Evolutionary conservation across 2,113 vertebrate species (phyloP).

Genomic region (Myrmecobius fasciatus): DNA sequence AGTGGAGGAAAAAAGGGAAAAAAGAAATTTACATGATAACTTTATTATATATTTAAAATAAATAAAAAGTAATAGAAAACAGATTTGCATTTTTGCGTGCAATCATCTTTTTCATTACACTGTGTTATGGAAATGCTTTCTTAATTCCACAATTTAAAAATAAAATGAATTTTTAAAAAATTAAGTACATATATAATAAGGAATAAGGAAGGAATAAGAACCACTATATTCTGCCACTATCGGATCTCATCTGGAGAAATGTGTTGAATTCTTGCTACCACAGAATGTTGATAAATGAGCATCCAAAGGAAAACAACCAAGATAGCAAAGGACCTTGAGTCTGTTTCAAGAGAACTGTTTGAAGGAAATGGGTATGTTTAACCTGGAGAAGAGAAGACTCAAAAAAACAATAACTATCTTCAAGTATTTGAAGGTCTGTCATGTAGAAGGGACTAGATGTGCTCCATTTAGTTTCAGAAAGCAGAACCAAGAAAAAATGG

Average conservation of each 20-base stretch:
- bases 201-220: neutral
- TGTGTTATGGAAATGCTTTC: no score
- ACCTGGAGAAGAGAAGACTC: neutral
- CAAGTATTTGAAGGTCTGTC: neutral
- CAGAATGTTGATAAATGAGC: neutral
- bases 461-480: neutral
- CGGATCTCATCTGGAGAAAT: neutral
- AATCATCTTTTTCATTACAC: no score
- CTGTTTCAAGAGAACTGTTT: neutral
- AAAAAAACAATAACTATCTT: neutral
- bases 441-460: neutral
- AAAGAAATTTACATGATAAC: no score
- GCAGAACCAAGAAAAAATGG: neutral
- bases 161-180: neutral
- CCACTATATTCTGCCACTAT: neutral
- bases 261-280: neutral
- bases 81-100: no score
- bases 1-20: no score
- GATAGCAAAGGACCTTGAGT: neutral
- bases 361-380: neutral
- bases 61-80: no score
- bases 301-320: neutral
- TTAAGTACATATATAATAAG: neutral
- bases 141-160: neutral
- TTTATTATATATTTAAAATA: no score